These are phyloP conservation scores for Antidorcas marsupialis DNA, from an alignment of 2,113 vertebrate genomes.

Conservation along the genomic window DNA sequence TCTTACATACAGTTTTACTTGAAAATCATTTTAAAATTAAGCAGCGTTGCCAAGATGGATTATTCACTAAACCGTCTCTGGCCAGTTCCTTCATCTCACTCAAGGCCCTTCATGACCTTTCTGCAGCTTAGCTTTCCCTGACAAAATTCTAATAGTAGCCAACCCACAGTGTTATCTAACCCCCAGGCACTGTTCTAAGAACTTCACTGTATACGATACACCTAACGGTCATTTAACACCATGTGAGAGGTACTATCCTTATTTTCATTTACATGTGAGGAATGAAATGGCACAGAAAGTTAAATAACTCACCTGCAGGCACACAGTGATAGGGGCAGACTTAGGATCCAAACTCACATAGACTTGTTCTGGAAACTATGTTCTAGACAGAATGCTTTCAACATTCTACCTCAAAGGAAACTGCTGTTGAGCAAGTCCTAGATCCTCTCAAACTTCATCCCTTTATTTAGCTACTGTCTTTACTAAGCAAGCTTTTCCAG, in stretches of 20 bases:
- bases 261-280: not conserved
- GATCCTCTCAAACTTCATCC: not conserved
- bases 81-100: not conserved
- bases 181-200: not conserved
- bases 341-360: not conserved
- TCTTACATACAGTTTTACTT: not conserved
- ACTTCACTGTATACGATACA: not conserved
- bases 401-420: not conserved
- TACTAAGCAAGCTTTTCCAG: not conserved
- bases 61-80: not conserved
- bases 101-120: not conserved
- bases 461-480: not conserved
- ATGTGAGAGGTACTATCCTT: too few relatives aligned
- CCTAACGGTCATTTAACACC: accelerated
- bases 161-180: not conserved
- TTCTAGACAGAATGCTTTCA: not conserved
- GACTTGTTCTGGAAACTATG: not conserved
- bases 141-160: not conserved
- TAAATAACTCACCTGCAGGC: not conserved
- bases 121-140: not conserved
- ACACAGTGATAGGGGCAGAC: not conserved
- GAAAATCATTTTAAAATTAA: not conserved
- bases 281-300: not conserved
- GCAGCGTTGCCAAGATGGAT: not conserved
- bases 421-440: not conserved